Evolutionary conservation across 2,797 vertebrate genomes (phyloP).

Genomic region (Miichthys miiuy): DNA sequence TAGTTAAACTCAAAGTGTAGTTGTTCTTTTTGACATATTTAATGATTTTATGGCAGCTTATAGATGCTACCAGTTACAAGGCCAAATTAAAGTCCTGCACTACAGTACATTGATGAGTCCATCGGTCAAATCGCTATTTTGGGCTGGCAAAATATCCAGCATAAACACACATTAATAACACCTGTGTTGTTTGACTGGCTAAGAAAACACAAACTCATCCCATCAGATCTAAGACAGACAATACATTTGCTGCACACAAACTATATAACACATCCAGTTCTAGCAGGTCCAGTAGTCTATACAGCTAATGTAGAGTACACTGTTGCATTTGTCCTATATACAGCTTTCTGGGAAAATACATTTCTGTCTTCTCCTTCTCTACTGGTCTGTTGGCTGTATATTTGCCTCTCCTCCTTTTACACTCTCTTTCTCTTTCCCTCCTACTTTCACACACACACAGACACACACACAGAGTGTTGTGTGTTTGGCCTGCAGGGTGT

Average conservation of each 20-base stretch:
- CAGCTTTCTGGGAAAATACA: slow-evolving; percentile 24
- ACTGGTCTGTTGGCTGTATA: slow-evolving; percentile 20
- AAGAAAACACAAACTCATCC: neutral
- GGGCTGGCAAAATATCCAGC: neutral
- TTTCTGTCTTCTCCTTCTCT: slow-evolving; percentile 1
- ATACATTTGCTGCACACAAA: neutral
- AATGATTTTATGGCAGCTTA: neutral
- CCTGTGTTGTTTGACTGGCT: slow-evolving; percentile 5
- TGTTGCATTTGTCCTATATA: neutral
- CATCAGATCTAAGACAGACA: neutral
- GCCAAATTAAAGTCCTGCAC: neutral
- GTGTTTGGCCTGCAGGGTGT: slow-evolving; percentile 80
- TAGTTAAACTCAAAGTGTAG: neutral
- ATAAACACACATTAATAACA: neutral
- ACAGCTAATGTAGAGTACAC: too few species aligned
- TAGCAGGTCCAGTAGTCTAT: slow-evolving; percentile 1
- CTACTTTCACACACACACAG: slow-evolving; percentile 26
- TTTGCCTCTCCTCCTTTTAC: slow-evolving; percentile 37
- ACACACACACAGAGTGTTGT: slow-evolving; percentile 48
- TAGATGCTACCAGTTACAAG: neutral
- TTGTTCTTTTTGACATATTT: neutral
- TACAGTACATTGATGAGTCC: neutral
- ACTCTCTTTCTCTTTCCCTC: slow-evolving; percentile 15
- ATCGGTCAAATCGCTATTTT: neutral
- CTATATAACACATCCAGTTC: slow-evolving; percentile 7